phyloP scores from a whole-genome alignment of 2,113 vertebrate species.

The Nipponia nippon region DNA sequence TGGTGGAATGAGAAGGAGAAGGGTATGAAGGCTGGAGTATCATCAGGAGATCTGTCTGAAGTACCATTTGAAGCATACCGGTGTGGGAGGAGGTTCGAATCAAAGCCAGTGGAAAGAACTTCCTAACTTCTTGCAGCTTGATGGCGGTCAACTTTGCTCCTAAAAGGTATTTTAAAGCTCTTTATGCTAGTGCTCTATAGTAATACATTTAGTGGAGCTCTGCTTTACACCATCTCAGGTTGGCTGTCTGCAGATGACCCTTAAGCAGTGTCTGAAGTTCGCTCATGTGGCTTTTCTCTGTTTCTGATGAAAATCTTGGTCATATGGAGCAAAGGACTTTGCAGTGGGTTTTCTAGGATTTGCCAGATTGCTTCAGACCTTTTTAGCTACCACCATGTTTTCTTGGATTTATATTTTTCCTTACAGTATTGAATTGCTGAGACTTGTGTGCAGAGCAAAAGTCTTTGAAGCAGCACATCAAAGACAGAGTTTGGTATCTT shows the following conservation, averaged over 20 bases:
- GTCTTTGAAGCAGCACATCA: neutral
- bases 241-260: neutral
- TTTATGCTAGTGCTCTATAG: neutral
- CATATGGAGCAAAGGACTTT: neutral
- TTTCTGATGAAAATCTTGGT: neutral
- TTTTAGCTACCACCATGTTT: neutral
- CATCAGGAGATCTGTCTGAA: neutral
- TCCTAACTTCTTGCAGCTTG: neutral
- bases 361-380: neutral
- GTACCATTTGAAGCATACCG: neutral
- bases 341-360: neutral
- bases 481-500: neutral
- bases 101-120: neutral
- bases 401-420: neutral
- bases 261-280: neutral
- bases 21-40: neutral
- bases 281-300: neutral
- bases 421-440: neutral
- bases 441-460: neutral
- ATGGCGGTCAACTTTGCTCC: neutral
- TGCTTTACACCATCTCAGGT: neutral
- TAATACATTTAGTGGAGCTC: neutral
- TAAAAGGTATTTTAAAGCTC: neutral
- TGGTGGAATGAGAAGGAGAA: neutral
- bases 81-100: neutral